Conservation (phyloP, 2,888 invertebrate genomes). For the Schrankia costaestrigalis region DNA sequence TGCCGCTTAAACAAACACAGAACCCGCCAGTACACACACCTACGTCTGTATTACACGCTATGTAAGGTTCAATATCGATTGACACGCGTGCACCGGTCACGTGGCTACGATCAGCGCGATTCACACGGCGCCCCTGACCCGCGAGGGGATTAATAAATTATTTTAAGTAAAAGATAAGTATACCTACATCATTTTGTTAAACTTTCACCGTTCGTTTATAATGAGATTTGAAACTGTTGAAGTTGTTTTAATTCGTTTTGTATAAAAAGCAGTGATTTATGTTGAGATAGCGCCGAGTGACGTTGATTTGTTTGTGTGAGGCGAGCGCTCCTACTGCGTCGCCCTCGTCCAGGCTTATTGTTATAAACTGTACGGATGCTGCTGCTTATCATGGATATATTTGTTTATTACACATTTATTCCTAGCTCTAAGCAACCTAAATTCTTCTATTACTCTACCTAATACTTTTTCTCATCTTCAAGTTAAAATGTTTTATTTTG, state of each 20-base stretch:
- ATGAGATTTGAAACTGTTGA: conserved; percentile 30
- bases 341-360: no score
- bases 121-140: conserved; percentile 42
- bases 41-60: background rate
- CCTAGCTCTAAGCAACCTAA: no score
- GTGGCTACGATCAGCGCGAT: conserved; percentile 22
- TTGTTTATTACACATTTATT: no score
- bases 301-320: conserved; percentile 20
- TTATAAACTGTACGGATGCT: no score
- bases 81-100: conserved; percentile 1
- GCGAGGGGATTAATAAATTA: conserved; percentile 29
- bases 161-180: conserved; percentile 26
- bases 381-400: no score
- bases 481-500: conserved; percentile 11
- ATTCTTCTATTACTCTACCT: no score
- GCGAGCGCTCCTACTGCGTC: background rate
- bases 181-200: conserved; percentile 28
- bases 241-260: conserved; percentile 32
- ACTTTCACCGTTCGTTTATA: conserved; percentile 23
- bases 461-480: no score
- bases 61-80: conserved; percentile 1
- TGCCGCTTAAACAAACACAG: conserved; percentile 34
- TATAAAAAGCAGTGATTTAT: conserved; percentile 21
- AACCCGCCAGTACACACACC: background rate
- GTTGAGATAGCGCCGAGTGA: conserved; percentile 15